phyloP scores from a whole-genome alignment of 2,888 invertebrate genomes.

The Diaphora mendica region DNA sequence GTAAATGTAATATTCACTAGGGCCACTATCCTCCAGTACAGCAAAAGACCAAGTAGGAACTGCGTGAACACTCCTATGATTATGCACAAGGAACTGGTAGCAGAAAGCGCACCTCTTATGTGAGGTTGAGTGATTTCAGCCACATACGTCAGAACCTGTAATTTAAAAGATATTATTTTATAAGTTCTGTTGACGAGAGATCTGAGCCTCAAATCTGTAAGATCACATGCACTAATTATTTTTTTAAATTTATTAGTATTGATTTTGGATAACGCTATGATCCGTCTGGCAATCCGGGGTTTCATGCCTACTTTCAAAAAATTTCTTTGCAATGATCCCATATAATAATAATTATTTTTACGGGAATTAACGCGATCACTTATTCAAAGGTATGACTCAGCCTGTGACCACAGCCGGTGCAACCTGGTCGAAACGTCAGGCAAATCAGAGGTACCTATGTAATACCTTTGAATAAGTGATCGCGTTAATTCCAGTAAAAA shows the following conservation, averaged over 20 bases:
- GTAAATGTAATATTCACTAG: slow-evolving; percentile 89
- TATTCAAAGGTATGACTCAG: too few species aligned
- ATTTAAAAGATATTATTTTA: background rate
- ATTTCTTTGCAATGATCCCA: too few species aligned
- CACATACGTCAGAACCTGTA: slow-evolving; percentile 92
- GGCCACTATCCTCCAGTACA: slow-evolving; percentile 91
- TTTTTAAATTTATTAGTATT: too few species aligned
- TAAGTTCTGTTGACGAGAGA: background rate
- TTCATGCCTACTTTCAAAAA: too few species aligned
- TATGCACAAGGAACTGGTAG: slow-evolving; percentile 91
- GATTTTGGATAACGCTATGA: background rate
- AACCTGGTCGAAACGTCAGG: too few species aligned
- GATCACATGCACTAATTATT: background rate
- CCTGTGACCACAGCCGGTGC: too few species aligned
- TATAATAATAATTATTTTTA: too few species aligned
- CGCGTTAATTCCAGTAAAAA: too few species aligned
- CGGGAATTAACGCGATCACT: too few species aligned
- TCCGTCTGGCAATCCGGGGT: too few species aligned
- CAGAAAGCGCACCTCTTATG: slow-evolving; percentile 90
- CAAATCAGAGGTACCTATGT: too few species aligned
- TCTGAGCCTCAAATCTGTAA: background rate
- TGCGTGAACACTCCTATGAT: slow-evolving; percentile 92
- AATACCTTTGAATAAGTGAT: too few species aligned
- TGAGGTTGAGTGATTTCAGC: slow-evolving; percentile 94
- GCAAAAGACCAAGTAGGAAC: slow-evolving; percentile 90